Conservation (phyloP, 2,113 vertebrate species). For the Leptodactylus fuscus region DNA sequence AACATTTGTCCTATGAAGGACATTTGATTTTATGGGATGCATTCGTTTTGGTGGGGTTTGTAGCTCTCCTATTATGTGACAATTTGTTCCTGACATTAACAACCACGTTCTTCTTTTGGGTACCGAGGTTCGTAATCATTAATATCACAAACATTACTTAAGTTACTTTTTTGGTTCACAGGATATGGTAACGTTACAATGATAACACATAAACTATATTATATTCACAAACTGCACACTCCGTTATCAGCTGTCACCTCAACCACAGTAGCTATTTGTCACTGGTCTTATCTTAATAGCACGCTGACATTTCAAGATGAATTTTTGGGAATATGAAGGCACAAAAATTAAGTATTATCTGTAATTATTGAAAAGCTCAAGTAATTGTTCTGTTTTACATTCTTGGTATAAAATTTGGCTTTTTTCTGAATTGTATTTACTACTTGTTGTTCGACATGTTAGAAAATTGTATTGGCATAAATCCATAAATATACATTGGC, state of each 20-base stretch:
- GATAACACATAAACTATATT: slow-evolving; percentile 16
- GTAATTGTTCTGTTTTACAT: background rate
- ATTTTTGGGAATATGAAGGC: background rate
- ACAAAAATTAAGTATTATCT: background rate
- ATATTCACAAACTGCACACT: background rate
- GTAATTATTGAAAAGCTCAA: background rate
- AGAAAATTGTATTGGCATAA: too few species aligned
- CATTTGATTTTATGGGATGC: background rate
- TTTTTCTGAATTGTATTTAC: too few species aligned
- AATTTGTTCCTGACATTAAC: slow-evolving; percentile 11
- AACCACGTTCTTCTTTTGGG: background rate
- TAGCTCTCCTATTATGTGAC: background rate
- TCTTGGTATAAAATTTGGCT: background rate
- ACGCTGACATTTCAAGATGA: slow-evolving; percentile 10
- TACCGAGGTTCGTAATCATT: background rate
- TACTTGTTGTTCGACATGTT: too few species aligned
- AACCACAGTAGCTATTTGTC: background rate
- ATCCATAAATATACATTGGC: too few species aligned
- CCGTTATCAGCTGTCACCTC: slow-evolving; percentile 3
- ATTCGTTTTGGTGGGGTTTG: background rate
- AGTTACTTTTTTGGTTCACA: background rate
- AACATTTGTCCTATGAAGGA: background rate
- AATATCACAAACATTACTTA: slow-evolving; percentile 14
- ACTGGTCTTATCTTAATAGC: slow-evolving; percentile 1
- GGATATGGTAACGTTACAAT: background rate